A percentile compares a stretch with the other conserved stretches of the same genome.
These are phyloP conservation scores for Brachyptera risi DNA, from an alignment of 2,888 invertebrate species.

Conservation along the genomic window DNA sequence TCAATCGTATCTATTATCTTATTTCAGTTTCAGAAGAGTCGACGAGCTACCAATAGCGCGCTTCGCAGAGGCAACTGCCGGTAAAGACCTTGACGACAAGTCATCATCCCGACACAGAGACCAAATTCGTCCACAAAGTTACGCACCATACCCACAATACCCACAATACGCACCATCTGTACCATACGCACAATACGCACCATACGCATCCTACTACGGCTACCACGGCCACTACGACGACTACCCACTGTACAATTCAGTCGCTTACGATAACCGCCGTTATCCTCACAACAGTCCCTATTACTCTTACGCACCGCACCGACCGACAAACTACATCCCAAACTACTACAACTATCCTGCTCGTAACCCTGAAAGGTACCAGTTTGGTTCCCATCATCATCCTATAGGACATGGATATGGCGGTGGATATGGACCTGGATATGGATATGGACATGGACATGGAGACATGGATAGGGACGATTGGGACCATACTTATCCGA, in stretches of 20 bases:
- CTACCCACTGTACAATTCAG: not conserved
- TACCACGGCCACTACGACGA: not conserved
- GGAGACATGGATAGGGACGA: not conserved
- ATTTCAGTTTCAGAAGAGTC: too few species aligned
- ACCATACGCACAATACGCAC: too few species aligned
- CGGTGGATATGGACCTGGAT: not conserved
- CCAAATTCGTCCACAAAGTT: too few species aligned
- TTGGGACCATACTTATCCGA: too few species aligned
- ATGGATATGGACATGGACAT: not conserved
- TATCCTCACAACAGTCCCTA: not conserved
- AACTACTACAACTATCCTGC: slow-evolving; percentile 8
- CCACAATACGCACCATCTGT: too few species aligned
- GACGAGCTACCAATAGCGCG: too few species aligned
- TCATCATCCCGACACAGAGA: too few species aligned
- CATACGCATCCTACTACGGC: not conserved
- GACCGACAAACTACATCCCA: not conserved
- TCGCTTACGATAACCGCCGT: not conserved
- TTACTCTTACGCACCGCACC: not conserved
- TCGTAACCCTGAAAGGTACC: not conserved
- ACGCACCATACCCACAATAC: too few species aligned
- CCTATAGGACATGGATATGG: not conserved
- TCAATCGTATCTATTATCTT: too few species aligned
- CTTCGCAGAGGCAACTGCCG: too few species aligned
- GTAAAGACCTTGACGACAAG: too few species aligned
- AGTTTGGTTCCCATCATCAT: not conserved